These are phyloP conservation scores for Trematomus bernacchii DNA, from an alignment of 2,797 vertebrate species.

Conservation along the genomic window DNA sequence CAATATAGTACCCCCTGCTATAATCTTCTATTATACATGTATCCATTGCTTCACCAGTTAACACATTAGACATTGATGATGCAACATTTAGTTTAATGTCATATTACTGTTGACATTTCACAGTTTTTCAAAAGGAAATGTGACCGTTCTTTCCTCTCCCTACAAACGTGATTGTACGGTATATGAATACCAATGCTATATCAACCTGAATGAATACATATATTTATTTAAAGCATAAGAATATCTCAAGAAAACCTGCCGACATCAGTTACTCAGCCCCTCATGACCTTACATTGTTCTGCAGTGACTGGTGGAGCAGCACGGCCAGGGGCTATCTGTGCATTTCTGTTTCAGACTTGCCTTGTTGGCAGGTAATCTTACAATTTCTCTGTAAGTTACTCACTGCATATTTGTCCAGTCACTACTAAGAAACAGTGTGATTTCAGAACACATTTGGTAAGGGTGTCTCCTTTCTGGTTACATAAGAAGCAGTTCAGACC, in stretches of 20 bases:
- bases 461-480: background rate
- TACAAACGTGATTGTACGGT: background rate
- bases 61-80: background rate
- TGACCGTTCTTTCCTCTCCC: background rate
- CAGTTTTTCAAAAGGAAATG: background rate
- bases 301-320: conserved; percentile 13
- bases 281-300: conserved; percentile 32
- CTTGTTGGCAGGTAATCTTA: conserved; percentile 36
- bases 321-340: conserved; percentile 54
- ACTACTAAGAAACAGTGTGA: conserved; percentile 12
- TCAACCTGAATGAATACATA: background rate
- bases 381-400: conserved; percentile 37
- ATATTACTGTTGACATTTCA: background rate
- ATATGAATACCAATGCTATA: background rate
- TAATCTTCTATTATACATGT: background rate
- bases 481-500: background rate
- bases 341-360: conserved; percentile 24
- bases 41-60: background rate
- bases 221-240: background rate
- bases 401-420: conserved; percentile 33
- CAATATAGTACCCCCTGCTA: conserved; percentile 21
- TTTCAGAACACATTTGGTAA: conserved; percentile 15
- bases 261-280: background rate
- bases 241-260: background rate
- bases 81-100: background rate